phyloP scores from a whole-genome alignment of 2,888 invertebrate species.

The Micropterix aruncella region DNA sequence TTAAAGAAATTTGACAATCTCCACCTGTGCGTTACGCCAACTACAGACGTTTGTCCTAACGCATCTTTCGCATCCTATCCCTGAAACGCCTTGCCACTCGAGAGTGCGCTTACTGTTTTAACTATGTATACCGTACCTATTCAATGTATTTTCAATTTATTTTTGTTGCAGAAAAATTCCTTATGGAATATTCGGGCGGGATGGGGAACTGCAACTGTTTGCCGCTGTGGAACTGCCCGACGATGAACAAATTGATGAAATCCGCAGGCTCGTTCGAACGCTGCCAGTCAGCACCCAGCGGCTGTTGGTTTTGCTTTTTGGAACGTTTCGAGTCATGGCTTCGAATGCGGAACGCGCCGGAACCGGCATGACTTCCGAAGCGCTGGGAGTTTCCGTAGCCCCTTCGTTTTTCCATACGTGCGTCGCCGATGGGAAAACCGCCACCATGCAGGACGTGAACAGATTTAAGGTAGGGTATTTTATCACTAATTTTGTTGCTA shows the following conservation, averaged over 20 bases:
- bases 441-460: conserved; percentile 91
- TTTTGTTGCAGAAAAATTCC: conserved; percentile 65
- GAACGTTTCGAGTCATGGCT: conserved; percentile 91
- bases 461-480: conserved; percentile 86
- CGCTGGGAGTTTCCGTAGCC: conserved; percentile 88
- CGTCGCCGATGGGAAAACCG: conserved; percentile 88
- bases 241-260: conserved; percentile 79
- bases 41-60: too few species aligned
- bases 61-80: too few species aligned
- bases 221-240: conserved; percentile 74
- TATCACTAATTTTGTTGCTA: conserved; percentile 5
- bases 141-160: too few species aligned
- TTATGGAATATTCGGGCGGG: conserved; percentile 88
- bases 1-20: too few species aligned
- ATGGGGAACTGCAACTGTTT: conserved; percentile 82
- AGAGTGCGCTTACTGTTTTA: too few species aligned
- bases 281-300: conserved; percentile 85
- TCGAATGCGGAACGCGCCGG: conserved; percentile 80
- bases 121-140: too few species aligned
- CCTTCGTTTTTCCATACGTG: conserved; percentile 95
- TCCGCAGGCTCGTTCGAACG: conserved; percentile 75
- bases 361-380: conserved; percentile 92
- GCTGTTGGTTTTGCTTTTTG: conserved; percentile 86
- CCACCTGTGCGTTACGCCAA: too few species aligned
- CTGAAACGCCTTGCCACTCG: too few species aligned